Base-by-base conservation (phyloP, 2,888 invertebrate genomes). In the Troilus luridus region DNA sequence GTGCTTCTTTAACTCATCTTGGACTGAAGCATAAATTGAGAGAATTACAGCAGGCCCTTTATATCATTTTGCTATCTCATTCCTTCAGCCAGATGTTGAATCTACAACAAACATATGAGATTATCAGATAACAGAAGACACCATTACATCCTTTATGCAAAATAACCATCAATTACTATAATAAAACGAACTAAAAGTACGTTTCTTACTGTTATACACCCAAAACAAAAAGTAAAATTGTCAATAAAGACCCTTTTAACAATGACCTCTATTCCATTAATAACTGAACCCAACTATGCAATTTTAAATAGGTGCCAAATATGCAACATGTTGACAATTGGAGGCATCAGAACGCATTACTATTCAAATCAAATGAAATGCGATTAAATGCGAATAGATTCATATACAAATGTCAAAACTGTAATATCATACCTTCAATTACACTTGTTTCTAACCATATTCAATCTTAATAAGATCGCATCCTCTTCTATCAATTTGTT, bases 201-300 rank as follows among this genome's bases (percentile, higher is more conserved):
- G 8, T 0, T n/a, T 77, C 56, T 89, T 17, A 72, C 56, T 62
- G 56, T 62, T 41, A 10, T 58, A 19, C 0, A 64, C 54, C 0
- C 54, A 81, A 90, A 72, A 90, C 77, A 72, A 91, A 41, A 88
- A 91, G 21, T 5, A 62, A 21, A 62, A 85, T 88, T 41, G 72
- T 88, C 64, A 67, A 56, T 77, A 88, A 91, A 58, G 41, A 58
- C 88, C 24, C 59, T 88, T 88, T 91, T 54, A 72, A 67, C 88
- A 88, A 62, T 91, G 91, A 91, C 91, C 91, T 91, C 91, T 91
- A 91, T 91, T 91, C 91, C 91, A 91, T 88, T 91, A 91, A 91
- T 91, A 91, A 91, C 91, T 91, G n/a, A 90, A 60, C 72, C 64
- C 60, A n/a, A 77, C 85, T 64, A 59, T 62, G 81, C 59, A 85